Base-by-base conservation (phyloP, 2,113 vertebrate genomes). In the Pseudopodoces humilis region DNA sequence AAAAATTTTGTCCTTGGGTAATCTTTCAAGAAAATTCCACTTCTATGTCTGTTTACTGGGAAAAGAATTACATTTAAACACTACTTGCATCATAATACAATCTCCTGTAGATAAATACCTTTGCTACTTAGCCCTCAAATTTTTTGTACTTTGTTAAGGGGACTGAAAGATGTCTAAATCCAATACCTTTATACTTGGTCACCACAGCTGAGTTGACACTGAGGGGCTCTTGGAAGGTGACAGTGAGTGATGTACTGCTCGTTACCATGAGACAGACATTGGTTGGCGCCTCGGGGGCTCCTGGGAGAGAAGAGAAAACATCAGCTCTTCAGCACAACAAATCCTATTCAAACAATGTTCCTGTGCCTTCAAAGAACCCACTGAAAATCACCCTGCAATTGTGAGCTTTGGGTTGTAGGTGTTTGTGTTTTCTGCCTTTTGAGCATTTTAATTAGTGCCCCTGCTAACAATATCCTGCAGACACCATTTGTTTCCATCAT, bases 171-270 rank as follows among this genome's bases (percentile, higher is more conserved):
- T 46, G 59, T 52, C 46, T 77, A 90, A 95, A 89, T 71, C 17
- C 88, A 90, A 68, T 98, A 99, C 99, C 99, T 99, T 98, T 99
- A 97, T 99, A 99, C 96, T 98, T 99, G 96, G 99, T 99, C 88
- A 99, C 98, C 86, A 99, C 98, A 44, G 99, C 98, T 68, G 99
- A 98, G 91, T 99, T 99, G 94, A 99, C 98, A 90, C 98, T 98
- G 77, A 98, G 98, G n/a, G 99, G 99, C 95, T 99, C 99, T 89
- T 99, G 99, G 96, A 99, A 99, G 97, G 97, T 98, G 98, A 99
- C 98, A 41, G 98, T 99, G 97, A 99, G 98, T 44, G 99, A 98
- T 76, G 98, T 98, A 96, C 98, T 99, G 95, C 99, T 98, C 86
- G 98, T 99, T 94, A 99, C 98, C 96, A 97, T 97, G 96, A 99